phyloP scores from a whole-genome alignment of 2,888 invertebrate species.

The Ligdia adustata region DNA sequence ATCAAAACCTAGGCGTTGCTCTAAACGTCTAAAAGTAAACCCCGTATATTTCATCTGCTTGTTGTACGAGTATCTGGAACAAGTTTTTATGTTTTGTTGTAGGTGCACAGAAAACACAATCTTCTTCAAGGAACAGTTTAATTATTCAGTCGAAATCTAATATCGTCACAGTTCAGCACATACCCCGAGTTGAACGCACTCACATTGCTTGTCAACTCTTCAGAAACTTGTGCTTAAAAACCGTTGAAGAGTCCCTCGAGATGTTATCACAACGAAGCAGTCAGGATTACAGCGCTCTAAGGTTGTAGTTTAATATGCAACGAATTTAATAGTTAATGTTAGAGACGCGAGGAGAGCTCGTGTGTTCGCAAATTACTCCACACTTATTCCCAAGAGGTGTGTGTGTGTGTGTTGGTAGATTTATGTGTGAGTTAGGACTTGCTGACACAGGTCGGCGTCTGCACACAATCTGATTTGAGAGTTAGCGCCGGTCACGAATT shows the following conservation, averaged over 20 bases:
- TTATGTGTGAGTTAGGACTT: slow-evolving; percentile 71
- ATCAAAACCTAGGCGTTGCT: too few relatives aligned
- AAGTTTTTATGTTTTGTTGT: too few relatives aligned
- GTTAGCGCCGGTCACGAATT: slow-evolving; percentile 34
- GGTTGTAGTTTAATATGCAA: slow-evolving; percentile 81
- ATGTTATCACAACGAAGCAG: slow-evolving; percentile 52
- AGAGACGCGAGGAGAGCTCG: slow-evolving; percentile 68
- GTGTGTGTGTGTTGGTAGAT: slow-evolving; percentile 59
- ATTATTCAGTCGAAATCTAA: not conserved
- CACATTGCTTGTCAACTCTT: slow-evolving; percentile 23
- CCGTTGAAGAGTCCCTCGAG: slow-evolving; percentile 53
- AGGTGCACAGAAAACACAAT: too few relatives aligned
- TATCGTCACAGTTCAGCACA: slow-evolving; percentile 1
- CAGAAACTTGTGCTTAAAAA: slow-evolving; percentile 44
- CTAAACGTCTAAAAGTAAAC: too few relatives aligned
- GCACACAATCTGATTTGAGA: slow-evolving; percentile 56
- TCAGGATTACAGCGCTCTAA: slow-evolving; percentile 67
- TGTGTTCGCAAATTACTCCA: slow-evolving; percentile 78
- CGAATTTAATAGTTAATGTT: slow-evolving; percentile 83
- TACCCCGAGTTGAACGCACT: slow-evolving; percentile 19
- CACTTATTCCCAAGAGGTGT: slow-evolving; percentile 70
- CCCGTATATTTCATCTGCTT: too few relatives aligned
- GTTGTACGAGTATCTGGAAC: too few relatives aligned
- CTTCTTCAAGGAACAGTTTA: too few relatives aligned
- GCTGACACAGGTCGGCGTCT: slow-evolving; percentile 61